These are phyloP conservation scores for Chaenogobius annularis DNA, from an alignment of 2,113 vertebrate species.

Conservation along the genomic window DNA sequence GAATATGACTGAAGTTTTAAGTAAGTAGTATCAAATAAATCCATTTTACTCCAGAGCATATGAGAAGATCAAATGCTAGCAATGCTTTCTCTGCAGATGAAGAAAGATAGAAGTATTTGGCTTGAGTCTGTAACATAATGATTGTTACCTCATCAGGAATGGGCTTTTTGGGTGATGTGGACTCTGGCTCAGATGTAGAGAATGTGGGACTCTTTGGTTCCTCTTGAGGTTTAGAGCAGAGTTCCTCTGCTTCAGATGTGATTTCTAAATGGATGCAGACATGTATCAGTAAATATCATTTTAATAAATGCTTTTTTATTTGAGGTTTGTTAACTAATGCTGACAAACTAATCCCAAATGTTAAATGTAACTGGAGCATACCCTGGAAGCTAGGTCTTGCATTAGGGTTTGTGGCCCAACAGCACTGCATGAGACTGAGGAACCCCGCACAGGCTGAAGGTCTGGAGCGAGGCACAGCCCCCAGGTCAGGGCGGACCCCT, in stretches of 20 bases:
- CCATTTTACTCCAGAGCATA: not conserved
- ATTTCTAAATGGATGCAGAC: conserved; percentile 80
- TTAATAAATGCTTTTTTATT: not conserved
- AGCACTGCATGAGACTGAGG: conserved; percentile 89
- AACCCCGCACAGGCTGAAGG: conserved; percentile 84
- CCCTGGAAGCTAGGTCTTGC: conserved; percentile 92
- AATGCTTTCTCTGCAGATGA: not conserved
- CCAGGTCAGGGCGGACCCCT: conserved; percentile 90
- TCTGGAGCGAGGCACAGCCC: conserved; percentile 82
- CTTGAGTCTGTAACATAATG: not conserved
- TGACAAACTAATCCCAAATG: not conserved
- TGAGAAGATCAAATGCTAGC: not conserved
- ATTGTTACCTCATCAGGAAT: conserved; percentile 63
- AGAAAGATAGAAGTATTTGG: not conserved
- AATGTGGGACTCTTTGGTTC: conserved; percentile 77
- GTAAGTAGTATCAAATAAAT: not conserved
- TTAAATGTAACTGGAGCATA: conserved; percentile 53
- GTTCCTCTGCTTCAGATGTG: conserved; percentile 91
- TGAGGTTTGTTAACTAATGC: not conserved
- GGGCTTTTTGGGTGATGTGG: conserved; percentile 31
- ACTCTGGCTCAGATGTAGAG: conserved; percentile 55
- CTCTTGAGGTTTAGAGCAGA: conserved; percentile 90
- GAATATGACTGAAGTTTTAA: conserved; percentile 25
- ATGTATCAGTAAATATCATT: conserved; percentile 13
- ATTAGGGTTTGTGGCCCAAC: conserved; percentile 86